A percentile compares a stretch with the other conserved stretches of the same genome.
Evolutionary conservation across 37 sponge, comb jelly and placozoan genomes (phyloP).

Genomic region (Haliclona indistincta): DNA sequence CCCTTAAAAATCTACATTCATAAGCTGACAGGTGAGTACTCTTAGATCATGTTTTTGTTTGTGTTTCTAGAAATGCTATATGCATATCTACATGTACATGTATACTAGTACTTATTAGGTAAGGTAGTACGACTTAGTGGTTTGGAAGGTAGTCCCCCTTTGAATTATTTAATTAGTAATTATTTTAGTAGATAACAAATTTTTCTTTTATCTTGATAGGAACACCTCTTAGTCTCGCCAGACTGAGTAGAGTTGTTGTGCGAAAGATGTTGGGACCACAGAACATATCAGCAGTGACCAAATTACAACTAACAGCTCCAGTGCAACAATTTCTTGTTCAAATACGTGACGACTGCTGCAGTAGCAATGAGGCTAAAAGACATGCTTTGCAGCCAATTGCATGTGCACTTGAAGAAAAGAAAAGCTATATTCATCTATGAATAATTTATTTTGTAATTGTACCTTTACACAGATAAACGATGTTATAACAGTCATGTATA

Average conservation of each 20-base stretch:
- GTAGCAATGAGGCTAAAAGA: conserved; percentile 10
- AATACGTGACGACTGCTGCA: conserved; percentile 26
- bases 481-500: no score
- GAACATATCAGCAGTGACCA: not conserved
- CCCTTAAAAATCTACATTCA: conserved; percentile 15
- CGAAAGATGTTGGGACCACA: conserved; percentile 31
- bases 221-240: conserved; percentile 28
- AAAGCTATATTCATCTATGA: no score
- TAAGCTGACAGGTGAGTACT: conserved; percentile 9
- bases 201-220: not conserved
- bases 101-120: not conserved
- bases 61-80: not conserved
- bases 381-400: conserved; percentile 18
- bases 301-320: not conserved
- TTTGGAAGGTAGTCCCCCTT: not conserved
- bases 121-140: not conserved
- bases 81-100: no score
- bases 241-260: conserved; percentile 29
- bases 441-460: no score
- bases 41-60: not conserved
- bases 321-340: conserved; percentile 4
- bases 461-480: no score
- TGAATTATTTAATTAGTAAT: not conserved
- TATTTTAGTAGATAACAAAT: not conserved
- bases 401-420: no score